A percentile compares a stretch with the other conserved stretches of the same genome.
phyloP scores from a whole-genome alignment of 2,113 vertebrate species.

The Saccopteryx bilineata region DNA sequence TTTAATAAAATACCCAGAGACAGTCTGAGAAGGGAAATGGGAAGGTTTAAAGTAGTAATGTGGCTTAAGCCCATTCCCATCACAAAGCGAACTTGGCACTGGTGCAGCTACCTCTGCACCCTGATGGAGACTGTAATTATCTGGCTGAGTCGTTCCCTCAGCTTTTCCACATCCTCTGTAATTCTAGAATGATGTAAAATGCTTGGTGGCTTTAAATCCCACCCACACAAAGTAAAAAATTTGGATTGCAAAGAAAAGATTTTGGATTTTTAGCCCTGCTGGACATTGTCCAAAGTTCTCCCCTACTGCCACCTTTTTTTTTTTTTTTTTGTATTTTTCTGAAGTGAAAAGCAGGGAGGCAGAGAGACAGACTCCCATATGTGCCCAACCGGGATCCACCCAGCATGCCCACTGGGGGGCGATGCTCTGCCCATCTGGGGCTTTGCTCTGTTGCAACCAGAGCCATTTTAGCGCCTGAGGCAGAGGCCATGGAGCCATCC shows the following conservation, averaged over 20 bases:
- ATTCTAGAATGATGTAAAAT: slow-evolving; percentile 61
- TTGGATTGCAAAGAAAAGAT: not conserved
- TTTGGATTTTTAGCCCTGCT: slow-evolving; percentile 3
- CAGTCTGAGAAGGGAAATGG: not conserved
- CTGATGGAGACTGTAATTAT: slow-evolving; percentile 62
- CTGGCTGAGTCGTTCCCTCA: slow-evolving; percentile 34
- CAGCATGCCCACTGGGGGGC: too few species aligned
- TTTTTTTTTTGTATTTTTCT: too few species aligned
- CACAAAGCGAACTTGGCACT: slow-evolving; percentile 46
- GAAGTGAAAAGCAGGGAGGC: too few species aligned
- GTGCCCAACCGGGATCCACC: too few species aligned
- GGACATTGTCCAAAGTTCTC: not conserved
- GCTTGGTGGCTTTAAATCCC: slow-evolving; percentile 18
- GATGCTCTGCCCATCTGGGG: too few species aligned
- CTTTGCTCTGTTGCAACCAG: too few species aligned
- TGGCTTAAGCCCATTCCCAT: not conserved
- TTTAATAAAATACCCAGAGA: slow-evolving; percentile 1
- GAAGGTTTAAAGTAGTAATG: slow-evolving; percentile 5
- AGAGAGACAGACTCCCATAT: too few species aligned
- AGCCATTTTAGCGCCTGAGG: too few species aligned
- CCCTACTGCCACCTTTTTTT: not conserved
- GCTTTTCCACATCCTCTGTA: slow-evolving; percentile 58
- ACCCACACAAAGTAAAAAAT: not conserved
- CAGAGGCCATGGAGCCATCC: too few species aligned
- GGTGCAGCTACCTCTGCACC: not conserved